Percentiles rank a stretch among this genome's conserved stretches.
phyloP scores from a whole-genome alignment of 2,888 invertebrate genomes.

The Sepioteuthis lessoniana region DNA sequence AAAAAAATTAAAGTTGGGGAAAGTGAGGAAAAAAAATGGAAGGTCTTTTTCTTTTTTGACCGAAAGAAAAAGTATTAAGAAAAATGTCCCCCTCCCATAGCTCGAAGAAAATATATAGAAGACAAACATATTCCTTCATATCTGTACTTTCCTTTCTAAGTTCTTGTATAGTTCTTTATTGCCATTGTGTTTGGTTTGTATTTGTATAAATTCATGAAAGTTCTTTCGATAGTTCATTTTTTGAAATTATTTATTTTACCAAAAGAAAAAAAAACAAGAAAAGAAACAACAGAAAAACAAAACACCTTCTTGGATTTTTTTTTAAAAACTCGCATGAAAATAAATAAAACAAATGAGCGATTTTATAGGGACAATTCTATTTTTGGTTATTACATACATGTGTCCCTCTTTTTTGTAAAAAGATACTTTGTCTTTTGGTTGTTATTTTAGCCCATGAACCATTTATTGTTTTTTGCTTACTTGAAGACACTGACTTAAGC shows the following conservation, averaged over 20 bases:
- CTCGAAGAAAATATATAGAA: too few species aligned
- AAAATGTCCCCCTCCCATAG: too few species aligned
- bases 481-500: slow-evolving; percentile 11
- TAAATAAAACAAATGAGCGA: neutral
- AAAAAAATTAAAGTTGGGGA: neutral
- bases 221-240: neutral
- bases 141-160: neutral
- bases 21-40: neutral
- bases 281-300: slow-evolving; percentile 23
- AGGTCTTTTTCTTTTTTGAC: neutral
- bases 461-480: neutral
- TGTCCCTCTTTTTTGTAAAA: neutral
- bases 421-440: neutral
- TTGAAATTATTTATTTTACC: neutral
- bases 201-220: neutral
- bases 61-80: neutral
- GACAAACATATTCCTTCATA: neutral
- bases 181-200: neutral
- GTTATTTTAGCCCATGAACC: neutral
- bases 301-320: neutral
- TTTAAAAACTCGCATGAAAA: neutral
- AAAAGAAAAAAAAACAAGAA: neutral
- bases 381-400: neutral
- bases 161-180: neutral
- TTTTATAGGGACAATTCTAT: neutral